phyloP scores from a whole-genome alignment of 1,140 invertebrate genomes.

The Grapholita molesta region DNA sequence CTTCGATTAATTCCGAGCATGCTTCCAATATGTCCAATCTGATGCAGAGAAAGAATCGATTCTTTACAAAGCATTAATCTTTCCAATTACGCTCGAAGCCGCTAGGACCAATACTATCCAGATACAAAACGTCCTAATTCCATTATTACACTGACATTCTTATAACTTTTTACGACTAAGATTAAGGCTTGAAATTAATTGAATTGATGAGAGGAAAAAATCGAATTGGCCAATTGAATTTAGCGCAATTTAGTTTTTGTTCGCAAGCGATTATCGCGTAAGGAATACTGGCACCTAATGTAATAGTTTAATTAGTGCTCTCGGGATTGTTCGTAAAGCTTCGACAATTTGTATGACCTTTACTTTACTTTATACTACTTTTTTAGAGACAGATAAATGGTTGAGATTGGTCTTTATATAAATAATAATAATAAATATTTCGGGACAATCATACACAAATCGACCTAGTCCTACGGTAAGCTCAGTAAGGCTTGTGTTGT shows the following conservation, averaged over 20 bases:
- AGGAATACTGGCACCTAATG: not conserved
- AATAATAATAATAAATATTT: no score
- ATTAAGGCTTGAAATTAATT: constrained; percentile 60
- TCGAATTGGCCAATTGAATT: constrained; percentile 54
- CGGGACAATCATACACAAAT: no score
- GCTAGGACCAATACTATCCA: constrained; percentile 25
- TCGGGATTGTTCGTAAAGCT: not conserved
- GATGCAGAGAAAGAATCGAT: constrained; percentile 64
- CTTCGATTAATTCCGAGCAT: constrained; percentile 2
- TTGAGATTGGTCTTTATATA: no score
- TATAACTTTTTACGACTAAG: not conserved
- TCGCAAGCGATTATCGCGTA: constrained; percentile 19
- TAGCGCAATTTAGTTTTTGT: constrained; percentile 58
- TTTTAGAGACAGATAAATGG: not conserved
- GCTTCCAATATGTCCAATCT: constrained; percentile 31
- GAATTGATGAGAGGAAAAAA: constrained; percentile 47
- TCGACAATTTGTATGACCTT: not conserved
- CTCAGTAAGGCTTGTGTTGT: no score
- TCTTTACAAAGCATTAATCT: constrained; percentile 57
- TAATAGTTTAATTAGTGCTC: constrained; percentile 17
- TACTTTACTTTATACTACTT: no score
- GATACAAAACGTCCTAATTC: not conserved
- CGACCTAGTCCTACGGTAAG: no score
- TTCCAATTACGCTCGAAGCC: constrained; percentile 50
- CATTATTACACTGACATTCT: not conserved